Evolutionary conservation across 1,140 invertebrate genomes (phyloP).

Genomic region (Neodiprion lecontei): DNA sequence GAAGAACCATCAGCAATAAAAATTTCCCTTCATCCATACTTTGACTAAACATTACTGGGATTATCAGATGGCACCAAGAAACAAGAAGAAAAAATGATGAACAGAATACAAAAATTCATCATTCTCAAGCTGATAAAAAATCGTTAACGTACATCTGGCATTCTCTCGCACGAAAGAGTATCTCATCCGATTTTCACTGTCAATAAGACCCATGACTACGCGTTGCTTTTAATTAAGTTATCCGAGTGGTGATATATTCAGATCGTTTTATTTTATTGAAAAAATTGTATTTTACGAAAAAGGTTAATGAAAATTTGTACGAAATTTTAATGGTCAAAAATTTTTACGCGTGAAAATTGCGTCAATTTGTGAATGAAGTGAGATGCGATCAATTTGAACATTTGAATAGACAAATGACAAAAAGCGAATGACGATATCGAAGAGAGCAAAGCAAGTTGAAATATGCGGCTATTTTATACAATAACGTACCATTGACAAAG

Average conservation of each 20-base stretch:
- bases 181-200: constrained; percentile 34
- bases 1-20: constrained; percentile 10
- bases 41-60: background rate
- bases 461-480: too few relatives aligned
- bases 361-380: background rate
- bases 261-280: too few relatives aligned
- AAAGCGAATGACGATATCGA: too few relatives aligned
- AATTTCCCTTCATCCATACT: background rate
- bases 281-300: too few relatives aligned
- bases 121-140: background rate
- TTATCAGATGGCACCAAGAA: background rate
- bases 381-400: background rate
- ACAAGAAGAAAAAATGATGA: background rate
- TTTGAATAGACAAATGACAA: background rate
- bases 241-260: too few relatives aligned
- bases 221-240: background rate
- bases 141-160: constrained; percentile 29
- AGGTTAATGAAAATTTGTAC: too few relatives aligned
- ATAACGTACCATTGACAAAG: constrained; percentile 51
- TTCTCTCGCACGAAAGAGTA: constrained; percentile 36
- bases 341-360: background rate
- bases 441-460: too few relatives aligned
- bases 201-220: constrained; percentile 30
- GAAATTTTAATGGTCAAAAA: background rate
- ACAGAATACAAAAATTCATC: constrained; percentile 8